Evolutionary conservation across 2,888 invertebrate genomes (phyloP), one percentile per base, ranked within the genome.

Genomic region (Cecidostiba fungosa): DNA sequence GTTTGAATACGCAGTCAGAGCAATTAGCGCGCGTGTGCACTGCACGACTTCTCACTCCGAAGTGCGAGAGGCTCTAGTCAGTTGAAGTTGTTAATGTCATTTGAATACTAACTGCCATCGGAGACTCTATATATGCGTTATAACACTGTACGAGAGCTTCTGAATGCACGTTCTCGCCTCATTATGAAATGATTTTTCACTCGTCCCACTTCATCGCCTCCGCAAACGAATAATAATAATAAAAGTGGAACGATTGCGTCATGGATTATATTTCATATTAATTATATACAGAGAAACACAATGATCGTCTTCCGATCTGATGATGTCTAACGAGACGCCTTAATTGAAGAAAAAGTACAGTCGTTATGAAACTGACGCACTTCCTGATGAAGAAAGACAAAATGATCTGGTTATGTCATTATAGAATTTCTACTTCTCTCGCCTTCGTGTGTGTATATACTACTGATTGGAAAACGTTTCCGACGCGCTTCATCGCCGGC

Each of bases 71-170:
- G 1, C 54, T 59, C 54, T 23, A 50, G 54, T 59, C 54, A n/a
- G 54, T n/a, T 59, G n/a, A 59, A 59, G 54, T 59, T 59, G 54
- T 66, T 26, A 66, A 66, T 66, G 29, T 66, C 66, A 29, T 66
- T 66, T 66, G 66, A 66, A 66, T 66, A 26, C 23, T 66, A 66
- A 66, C 66, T 66, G 66, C 29, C n/a, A 59, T 59, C 54, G 54
- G 23, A 14, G 66, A 26, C 14, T 66, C 54, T 59, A n/a, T n/a
- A 6, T n/a, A 50, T 19, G 5, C 54, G n/a, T 59, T 14, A 14
- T 26, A n/a, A n/a, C n/a, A n/a, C n/a, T n/a, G n/a, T 3, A 26
- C 0, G 26, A 66, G 12, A 66, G 54, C 23, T 23, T 59, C n/a
- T 59, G 54, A 59, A 8, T 8, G 23, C 54, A 6, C 54, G 43